Evolutionary conservation across 2,113 vertebrate genomes (phyloP).

Genomic region (Amphiprion ocellaris): DNA sequence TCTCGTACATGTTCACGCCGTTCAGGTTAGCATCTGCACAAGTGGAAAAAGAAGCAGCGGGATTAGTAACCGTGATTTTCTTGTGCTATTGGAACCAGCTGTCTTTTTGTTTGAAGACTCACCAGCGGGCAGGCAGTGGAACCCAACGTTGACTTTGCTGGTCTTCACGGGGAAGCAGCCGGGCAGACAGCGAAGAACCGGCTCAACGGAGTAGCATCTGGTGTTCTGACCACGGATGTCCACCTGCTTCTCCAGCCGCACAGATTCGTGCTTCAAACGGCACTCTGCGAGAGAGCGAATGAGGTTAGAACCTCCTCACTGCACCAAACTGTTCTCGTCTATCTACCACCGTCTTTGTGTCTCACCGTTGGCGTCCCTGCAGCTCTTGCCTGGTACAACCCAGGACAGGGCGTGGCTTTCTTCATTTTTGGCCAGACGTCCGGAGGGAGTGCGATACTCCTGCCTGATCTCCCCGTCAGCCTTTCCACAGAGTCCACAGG

Average conservation of each 20-base stretch:
- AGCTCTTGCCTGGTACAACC: slow-evolving; percentile 83
- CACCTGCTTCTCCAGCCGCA: slow-evolving; percentile 79
- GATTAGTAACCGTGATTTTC: slow-evolving; percentile 1
- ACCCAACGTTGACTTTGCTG: slow-evolving; percentile 74
- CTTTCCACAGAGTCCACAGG: slow-evolving; percentile 87
- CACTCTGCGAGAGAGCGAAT: slow-evolving; percentile 73
- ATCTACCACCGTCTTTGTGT: neutral
- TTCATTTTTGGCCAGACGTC: slow-evolving; percentile 76
- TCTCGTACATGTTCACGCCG: slow-evolving; percentile 48
- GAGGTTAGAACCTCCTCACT: neutral
- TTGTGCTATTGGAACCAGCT: neutral
- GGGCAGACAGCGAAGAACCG: slow-evolving; percentile 81
- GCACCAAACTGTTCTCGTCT: neutral
- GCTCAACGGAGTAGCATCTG: slow-evolving; percentile 85
- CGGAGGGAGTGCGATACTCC: slow-evolving; percentile 84
- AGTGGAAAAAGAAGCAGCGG: slow-evolving; percentile 12
- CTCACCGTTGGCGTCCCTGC: slow-evolving; percentile 65
- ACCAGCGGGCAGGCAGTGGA: slow-evolving; percentile 82
- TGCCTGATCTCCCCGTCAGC: slow-evolving; percentile 84
- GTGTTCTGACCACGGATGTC: slow-evolving; percentile 65
- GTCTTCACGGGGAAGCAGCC: slow-evolving; percentile 77
- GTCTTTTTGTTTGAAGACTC: slow-evolving; percentile 42
- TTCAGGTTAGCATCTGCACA: slow-evolving; percentile 58
- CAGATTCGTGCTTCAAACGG: slow-evolving; percentile 75
- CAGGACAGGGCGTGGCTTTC: slow-evolving; percentile 86